Conservation (phyloP, 1,140 invertebrate genomes). For the Eulimnadia texana region DNA sequence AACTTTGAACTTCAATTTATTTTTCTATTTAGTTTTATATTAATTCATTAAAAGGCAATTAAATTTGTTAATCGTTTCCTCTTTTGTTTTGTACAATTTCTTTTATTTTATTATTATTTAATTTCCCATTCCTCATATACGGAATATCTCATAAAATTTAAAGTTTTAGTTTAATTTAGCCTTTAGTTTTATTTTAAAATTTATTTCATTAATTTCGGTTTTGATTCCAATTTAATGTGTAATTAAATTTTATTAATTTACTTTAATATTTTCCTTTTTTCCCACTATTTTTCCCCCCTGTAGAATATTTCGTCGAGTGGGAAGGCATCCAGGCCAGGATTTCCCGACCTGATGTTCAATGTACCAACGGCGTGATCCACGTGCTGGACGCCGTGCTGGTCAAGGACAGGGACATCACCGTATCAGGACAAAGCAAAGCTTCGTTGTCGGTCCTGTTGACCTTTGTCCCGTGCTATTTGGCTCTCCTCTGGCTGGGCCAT, state of each 20-base stretch:
- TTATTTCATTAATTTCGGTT: no score
- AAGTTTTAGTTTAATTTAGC: no score
- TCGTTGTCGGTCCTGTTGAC: not conserved
- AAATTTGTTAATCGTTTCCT: no score
- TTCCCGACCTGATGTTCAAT: conserved; percentile 73
- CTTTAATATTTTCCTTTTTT: not conserved
- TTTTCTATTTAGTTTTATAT: not conserved
- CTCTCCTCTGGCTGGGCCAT: not conserved
- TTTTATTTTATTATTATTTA: no score
- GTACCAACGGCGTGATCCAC: conserved; percentile 85
- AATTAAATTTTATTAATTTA: not conserved
- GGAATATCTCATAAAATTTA: no score
- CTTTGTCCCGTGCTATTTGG: not conserved
- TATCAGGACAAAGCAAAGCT: conserved; percentile 32
- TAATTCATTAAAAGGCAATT: not conserved
- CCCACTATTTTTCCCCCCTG: conserved; percentile 12
- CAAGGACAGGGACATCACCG: conserved; percentile 64
- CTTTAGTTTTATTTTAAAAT: no score
- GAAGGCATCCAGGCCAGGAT: conserved; percentile 63
- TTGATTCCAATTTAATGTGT: not conserved
- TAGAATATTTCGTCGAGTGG: conserved; percentile 71
- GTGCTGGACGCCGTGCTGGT: conserved; percentile 73
- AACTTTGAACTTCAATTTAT: not conserved
- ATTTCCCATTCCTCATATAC: no score
- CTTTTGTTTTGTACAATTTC: no score